Evolutionary conservation across 2,113 vertebrate species (phyloP).

Genomic region (Catharus fuscescens): DNA sequence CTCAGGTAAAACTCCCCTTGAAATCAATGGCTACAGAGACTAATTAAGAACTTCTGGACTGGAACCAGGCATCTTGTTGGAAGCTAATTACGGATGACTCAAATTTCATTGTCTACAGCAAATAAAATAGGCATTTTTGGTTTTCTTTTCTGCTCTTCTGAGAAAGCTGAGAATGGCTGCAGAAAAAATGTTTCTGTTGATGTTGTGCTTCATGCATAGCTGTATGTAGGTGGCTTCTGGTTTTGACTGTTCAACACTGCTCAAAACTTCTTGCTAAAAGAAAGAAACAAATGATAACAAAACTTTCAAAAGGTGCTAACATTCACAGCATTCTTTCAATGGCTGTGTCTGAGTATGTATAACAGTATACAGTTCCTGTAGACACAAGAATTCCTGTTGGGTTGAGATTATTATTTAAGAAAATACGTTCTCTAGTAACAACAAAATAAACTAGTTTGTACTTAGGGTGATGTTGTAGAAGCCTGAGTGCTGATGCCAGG

Average conservation of each 20-base stretch:
- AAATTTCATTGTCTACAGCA: not conserved
- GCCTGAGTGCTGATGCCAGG: not conserved
- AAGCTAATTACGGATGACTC: conserved; percentile 9
- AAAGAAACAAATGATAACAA: not conserved
- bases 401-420: not conserved
- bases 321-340: not conserved
- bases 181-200: not conserved
- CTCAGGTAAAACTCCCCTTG: not conserved
- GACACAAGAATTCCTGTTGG: not conserved
- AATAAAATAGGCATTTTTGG: not conserved
- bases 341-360: not conserved
- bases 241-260: not conserved
- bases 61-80: not conserved
- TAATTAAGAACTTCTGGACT: conserved; percentile 21
- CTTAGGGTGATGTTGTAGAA: not conserved
- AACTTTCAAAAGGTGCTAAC: not conserved
- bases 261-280: not conserved
- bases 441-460: not conserved
- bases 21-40: not conserved
- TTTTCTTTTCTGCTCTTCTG: not conserved
- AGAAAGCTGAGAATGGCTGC: not conserved
- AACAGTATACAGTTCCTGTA: not conserved
- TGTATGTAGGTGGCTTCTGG: not conserved
- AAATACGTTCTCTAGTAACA: not conserved
- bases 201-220: not conserved